These are phyloP conservation scores for Bimastos eiseni DNA, from an alignment of 2,888 invertebrate genomes.

Conservation along the genomic window DNA sequence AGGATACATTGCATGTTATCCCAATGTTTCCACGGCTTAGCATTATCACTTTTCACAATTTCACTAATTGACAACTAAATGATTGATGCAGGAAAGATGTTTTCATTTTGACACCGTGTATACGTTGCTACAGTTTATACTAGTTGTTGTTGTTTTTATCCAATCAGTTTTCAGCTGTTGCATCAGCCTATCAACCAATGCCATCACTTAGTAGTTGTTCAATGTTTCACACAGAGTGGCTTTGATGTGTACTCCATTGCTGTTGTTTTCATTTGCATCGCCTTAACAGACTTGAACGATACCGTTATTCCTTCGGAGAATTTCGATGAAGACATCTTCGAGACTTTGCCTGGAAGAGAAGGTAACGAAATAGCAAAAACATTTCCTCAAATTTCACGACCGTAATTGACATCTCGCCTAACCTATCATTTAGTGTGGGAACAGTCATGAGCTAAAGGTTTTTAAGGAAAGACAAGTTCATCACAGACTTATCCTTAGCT, in stretches of 20 bases:
- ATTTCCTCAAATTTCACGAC: neutral
- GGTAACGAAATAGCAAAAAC: neutral
- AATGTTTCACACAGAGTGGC: neutral
- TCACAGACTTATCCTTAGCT: no score
- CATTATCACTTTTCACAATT: neutral
- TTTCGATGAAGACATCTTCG: constrained; percentile 28
- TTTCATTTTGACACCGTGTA: neutral
- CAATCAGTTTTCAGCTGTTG: neutral
- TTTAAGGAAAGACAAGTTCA: no score
- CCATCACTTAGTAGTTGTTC: neutral
- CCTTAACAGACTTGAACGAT: neutral
- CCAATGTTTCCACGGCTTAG: no score
- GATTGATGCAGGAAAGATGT: neutral
- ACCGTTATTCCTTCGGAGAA: neutral
- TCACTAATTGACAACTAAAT: neutral
- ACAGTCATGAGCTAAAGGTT: no score
- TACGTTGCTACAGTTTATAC: neutral
- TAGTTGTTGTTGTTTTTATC: neutral
- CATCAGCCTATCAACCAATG: neutral
- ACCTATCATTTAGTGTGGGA: neutral
- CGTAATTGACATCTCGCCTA: neutral
- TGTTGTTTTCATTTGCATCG: neutral
- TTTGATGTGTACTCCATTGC: neutral
- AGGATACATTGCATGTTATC: neutral
- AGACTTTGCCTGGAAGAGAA: constrained; percentile 28